Evolutionary conservation across 1,140 invertebrate species (phyloP), one percentile per base, ranked within the genome.

Genomic region (Drosophila kanapiae): DNA sequence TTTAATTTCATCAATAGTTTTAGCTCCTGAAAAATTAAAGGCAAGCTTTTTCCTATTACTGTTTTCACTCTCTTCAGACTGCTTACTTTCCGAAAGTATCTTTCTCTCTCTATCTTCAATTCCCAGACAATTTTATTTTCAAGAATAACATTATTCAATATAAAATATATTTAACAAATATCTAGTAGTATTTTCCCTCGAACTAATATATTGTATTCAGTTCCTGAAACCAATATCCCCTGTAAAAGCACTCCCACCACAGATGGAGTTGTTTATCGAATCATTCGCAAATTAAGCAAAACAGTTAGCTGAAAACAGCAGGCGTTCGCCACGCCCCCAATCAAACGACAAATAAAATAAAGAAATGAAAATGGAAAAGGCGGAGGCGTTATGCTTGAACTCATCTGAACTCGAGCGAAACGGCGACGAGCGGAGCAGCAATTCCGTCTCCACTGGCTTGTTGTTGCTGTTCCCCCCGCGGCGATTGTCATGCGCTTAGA

Each of bases 401-500:
- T 81, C 65, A 72, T 63, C 70, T 81, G 64, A 88, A 75, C 62
- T 81, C 72, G 53, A 88, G 84, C 84, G 77, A 64, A 43, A 58
- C 69, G 59, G n/a, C 64, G 38, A 13, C 70, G 54, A 79, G 37
- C 45, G 72, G 75, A 53, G 67, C 29, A 51, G 9, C 49, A 53
- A 31, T 18, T 69, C 27, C 31, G 43, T 42, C 37, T 33, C 38
- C 49, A 35, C 48, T 23, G 23, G 23, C 23, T 23, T 23, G 23
- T 51, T 40, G 45, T n/a, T 45, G 45, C 38, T 38, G 43, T 8
- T 42, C 43, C 53, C 45, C 59, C 48, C 47, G 49, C 43, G 62
- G 80, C 63, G 64, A 75, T 81, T 88, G 85, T 88, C 85, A 65
- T 64, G 69, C 74, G 78, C 70, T 84, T 78, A 85, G 81, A 78